Conservation (phyloP, 2,888 invertebrate species). For the Germaria angustata region DNA sequence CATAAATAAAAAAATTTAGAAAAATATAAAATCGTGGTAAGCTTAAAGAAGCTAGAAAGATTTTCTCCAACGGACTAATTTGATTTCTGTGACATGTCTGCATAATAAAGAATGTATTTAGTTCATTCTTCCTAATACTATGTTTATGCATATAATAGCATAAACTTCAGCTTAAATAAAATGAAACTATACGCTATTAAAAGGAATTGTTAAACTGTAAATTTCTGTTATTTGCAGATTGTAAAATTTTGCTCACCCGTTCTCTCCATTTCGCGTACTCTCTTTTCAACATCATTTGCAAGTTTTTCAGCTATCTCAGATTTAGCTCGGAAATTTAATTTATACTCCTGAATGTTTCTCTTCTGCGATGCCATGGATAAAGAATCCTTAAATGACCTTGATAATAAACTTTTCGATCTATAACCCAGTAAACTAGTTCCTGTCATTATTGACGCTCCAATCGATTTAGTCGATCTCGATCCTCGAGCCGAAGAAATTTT, state of each 20-base stretch:
- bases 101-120: too few relatives aligned
- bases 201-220: too few relatives aligned
- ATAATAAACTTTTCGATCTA: conserved; percentile 69
- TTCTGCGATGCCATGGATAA: conserved; percentile 65
- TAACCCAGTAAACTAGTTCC: conserved; percentile 45
- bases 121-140: too few relatives aligned
- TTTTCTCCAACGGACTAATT: too few relatives aligned
- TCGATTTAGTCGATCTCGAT: conserved; percentile 11
- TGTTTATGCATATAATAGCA: too few relatives aligned
- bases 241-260: conserved; percentile 68
- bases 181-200: too few relatives aligned
- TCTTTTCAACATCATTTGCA: conserved; percentile 73
- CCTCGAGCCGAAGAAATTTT: neutral
- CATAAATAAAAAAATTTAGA: too few relatives aligned
- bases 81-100: too few relatives aligned
- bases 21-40: too few relatives aligned
- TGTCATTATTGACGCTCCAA: neutral
- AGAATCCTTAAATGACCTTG: conserved; percentile 56
- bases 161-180: too few relatives aligned
- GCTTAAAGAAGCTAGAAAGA: too few relatives aligned
- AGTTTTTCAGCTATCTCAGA: conserved; percentile 76
- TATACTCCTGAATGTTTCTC: conserved; percentile 69
- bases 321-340: conserved; percentile 75
- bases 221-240: too few relatives aligned
- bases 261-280: conserved; percentile 70